Conservation (phyloP, 2,888 invertebrate genomes). For the Stramonita haemastoma region DNA sequence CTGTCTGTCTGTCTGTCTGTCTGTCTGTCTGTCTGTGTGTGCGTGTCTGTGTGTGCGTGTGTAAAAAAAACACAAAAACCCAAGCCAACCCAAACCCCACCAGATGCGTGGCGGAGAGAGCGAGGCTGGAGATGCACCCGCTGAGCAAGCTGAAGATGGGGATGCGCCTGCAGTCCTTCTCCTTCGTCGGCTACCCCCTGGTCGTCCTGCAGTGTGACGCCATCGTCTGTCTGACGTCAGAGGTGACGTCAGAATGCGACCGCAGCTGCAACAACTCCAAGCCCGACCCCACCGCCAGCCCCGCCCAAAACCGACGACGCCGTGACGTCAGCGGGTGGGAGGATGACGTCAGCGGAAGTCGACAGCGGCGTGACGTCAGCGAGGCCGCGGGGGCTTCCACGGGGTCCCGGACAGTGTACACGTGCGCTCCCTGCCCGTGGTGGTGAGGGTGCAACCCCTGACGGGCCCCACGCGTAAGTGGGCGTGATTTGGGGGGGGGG, state of each 20-base stretch:
- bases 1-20: no score
- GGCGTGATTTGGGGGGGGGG: background rate
- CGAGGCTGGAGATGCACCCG: constrained; percentile 61
- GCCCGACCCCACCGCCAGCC: constrained; percentile 35
- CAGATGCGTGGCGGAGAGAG: constrained; percentile 52
- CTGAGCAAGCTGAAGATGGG: constrained; percentile 64
- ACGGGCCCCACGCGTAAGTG: background rate
- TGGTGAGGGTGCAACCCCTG: constrained; percentile 38
- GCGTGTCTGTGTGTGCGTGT: background rate
- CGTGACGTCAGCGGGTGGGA: constrained; percentile 1
- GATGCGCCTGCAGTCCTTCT: constrained; percentile 67
- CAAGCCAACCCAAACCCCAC: no score
- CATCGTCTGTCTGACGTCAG: constrained; percentile 64
- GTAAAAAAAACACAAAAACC: background rate
- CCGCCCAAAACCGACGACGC: background rate
- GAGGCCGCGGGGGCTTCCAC: constrained; percentile 9
- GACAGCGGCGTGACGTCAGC: constrained; percentile 21
- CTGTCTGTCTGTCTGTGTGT: background rate
- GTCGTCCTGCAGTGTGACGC: constrained; percentile 69
- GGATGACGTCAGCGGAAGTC: background rate
- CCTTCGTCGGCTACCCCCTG: constrained; percentile 58
- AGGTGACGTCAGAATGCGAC: constrained; percentile 63
- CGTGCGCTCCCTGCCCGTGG: constrained; percentile 43
- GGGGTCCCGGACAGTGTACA: background rate
- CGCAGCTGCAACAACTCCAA: constrained; percentile 60